Evolutionary conservation across 2,113 vertebrate genomes (phyloP), one percentile per base, ranked within the genome.

Genomic region (Pantherophis guttatus): DNA sequence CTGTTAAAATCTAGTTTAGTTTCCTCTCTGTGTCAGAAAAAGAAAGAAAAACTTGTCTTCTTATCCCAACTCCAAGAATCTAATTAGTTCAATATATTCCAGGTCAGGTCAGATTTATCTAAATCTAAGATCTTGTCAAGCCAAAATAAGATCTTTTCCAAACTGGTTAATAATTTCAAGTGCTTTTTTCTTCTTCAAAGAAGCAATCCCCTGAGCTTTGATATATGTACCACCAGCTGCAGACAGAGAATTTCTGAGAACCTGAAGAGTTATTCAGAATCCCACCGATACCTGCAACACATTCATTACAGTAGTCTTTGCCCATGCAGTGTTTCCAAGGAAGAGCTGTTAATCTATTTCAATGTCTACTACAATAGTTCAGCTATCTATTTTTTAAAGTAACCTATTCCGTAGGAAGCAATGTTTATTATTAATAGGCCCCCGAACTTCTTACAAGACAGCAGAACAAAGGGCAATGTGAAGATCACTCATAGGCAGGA

Each of bases 81-180:
- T 94, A 54, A 58, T 96, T 92, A 92, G 54, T 57, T 91, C 94
- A 59, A 57, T 85, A 86, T 62, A 86, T 15, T 93, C 94, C 50
- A 39, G 62, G 90, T 94, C 50, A 93, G 44, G 15, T 57, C 11
- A 94, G 94, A 94, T 94, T 95, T 96, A 95, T 95, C 94, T 94
- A 96, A 96, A 95, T 95, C 50, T 92, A 94, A 59, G 52, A 87
- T 87, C 93, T 91, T 95, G 57, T 91, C 89, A 95, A 65, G 86
- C 85, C 11, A 94, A 53, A 92, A 58, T 90, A 88, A 89, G 92
- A 94, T 58, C 62, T 96, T 95, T 94, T 95, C 62, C 86, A 94
- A 96, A 94, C 53, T n/a, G 95, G 90, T 93, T 39, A 94, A 92
- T 94, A 94, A 91, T 94, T 92, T 94, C 89, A 94, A 94, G 58